Evolutionary conservation across 1,140 invertebrate genomes (phyloP).

Genomic region (Drosophila kurseongensis): DNA sequence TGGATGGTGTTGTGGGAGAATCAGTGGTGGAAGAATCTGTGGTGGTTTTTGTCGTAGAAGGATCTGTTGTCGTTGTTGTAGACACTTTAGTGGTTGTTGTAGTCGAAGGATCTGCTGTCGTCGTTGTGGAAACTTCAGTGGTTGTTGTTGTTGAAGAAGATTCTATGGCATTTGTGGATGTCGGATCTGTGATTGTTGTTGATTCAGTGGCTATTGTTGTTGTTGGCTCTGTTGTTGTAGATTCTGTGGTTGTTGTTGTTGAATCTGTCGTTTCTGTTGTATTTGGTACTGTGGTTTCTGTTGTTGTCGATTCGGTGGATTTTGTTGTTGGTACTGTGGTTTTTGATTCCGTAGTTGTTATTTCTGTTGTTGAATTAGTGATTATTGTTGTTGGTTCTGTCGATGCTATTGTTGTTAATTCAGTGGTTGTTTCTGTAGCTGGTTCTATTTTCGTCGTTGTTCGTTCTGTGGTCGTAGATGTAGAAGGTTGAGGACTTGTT

Average conservation of each 20-base stretch:
- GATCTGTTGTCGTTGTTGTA: background rate
- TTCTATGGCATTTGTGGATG: background rate
- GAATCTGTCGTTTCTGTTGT: background rate
- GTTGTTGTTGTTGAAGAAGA: background rate
- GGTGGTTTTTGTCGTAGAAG: background rate
- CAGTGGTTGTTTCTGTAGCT: slow-evolving; percentile 2
- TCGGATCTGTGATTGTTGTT: background rate
- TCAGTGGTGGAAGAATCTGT: background rate
- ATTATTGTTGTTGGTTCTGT: background rate
- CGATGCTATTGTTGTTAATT: background rate
- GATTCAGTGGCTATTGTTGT: background rate
- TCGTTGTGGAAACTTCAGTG: background rate
- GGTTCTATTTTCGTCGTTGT: background rate
- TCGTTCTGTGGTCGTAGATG: background rate
- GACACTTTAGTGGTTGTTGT: slow-evolving; percentile 1
- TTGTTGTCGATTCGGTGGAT: background rate
- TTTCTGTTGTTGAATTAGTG: background rate
- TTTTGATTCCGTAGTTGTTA: background rate
- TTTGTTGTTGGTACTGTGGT: background rate
- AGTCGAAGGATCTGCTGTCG: background rate
- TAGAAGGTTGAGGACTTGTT: background rate
- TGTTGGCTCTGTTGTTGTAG: background rate
- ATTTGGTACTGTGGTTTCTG: background rate
- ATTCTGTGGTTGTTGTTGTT: background rate
- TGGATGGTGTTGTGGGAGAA: background rate